Conservation (phyloP, 2,113 vertebrate genomes). For the Nibea coibor region DNA sequence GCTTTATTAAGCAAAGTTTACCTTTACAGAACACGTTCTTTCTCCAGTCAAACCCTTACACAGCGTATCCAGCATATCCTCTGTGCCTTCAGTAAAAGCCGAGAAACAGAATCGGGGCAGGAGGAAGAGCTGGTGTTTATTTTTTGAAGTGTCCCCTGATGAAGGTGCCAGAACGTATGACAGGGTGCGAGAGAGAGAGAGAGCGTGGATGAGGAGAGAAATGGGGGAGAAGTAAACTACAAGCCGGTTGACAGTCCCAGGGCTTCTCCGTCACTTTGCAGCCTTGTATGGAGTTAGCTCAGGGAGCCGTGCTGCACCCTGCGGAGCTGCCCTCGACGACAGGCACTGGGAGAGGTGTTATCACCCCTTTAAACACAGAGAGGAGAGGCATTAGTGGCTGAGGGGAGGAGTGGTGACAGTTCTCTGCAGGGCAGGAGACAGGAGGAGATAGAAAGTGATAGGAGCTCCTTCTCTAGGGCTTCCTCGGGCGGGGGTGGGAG, state of each 20-base stretch:
- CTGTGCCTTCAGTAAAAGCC: neutral
- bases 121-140: constrained; percentile 46
- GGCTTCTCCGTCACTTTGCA: constrained; percentile 71
- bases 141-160: constrained; percentile 70
- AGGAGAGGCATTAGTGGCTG: constrained; percentile 65
- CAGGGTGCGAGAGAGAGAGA: constrained; percentile 56
- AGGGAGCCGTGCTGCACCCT: constrained; percentile 41
- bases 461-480: constrained; percentile 59
- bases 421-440: constrained; percentile 69
- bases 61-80: neutral
- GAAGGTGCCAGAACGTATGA: constrained; percentile 60
- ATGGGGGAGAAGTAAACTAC: constrained; percentile 61
- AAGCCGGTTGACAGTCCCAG: constrained; percentile 63
- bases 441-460: constrained; percentile 58
- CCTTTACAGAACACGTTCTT: constrained; percentile 20
- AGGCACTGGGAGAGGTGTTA: constrained; percentile 67
- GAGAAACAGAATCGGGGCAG: constrained; percentile 3
- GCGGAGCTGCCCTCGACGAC: constrained; percentile 50
- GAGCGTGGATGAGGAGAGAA: constrained; percentile 43
- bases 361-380: constrained; percentile 70
- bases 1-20: constrained; percentile 20
- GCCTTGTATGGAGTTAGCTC: constrained; percentile 42
- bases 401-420: constrained; percentile 70
- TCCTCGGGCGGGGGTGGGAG: constrained; percentile 29
- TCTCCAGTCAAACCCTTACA: neutral